Conservation (phyloP, 2,888 invertebrate species). For the Drosophila subquinaria region DNA sequence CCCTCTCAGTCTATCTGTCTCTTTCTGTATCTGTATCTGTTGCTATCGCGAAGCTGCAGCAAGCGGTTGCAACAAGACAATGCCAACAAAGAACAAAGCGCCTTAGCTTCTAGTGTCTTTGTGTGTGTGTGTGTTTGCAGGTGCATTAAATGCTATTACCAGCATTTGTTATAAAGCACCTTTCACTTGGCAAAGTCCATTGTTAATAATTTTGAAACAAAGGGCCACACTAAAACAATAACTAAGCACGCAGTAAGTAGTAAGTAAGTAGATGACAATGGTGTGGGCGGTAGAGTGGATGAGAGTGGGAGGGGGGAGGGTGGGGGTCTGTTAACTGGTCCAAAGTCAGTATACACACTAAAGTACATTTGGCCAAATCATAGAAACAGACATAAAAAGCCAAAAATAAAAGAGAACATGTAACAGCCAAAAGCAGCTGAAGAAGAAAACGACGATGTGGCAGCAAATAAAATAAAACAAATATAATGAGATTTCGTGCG, state of each 20-base stretch:
- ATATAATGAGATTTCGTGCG: slow-evolving; percentile 84
- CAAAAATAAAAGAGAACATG: slow-evolving; percentile 30
- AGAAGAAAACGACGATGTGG: slow-evolving; percentile 62
- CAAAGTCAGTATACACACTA: slow-evolving; percentile 48
- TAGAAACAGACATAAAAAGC: slow-evolving; percentile 53
- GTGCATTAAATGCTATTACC: slow-evolving; percentile 80
- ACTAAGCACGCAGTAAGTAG: slow-evolving; percentile 79
- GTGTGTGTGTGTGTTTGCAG: slow-evolving; percentile 52
- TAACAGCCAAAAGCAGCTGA: slow-evolving; percentile 36
- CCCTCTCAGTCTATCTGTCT: neutral
- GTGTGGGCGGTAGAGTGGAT: neutral
- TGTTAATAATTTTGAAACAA: slow-evolving; percentile 79
- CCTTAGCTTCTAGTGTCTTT: slow-evolving; percentile 44
- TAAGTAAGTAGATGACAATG: slow-evolving; percentile 79
- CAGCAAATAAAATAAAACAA: slow-evolving; percentile 79
- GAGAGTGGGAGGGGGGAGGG: neutral
- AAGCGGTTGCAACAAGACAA: slow-evolving; percentile 57
- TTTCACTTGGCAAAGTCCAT: slow-evolving; percentile 65
- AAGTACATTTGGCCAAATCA: slow-evolving; percentile 58
- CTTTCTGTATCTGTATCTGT: neutral
- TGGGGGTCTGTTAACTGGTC: slow-evolving; percentile 28
- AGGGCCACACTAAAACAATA: slow-evolving; percentile 80
- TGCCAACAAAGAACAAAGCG: slow-evolving; percentile 62
- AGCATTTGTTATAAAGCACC: slow-evolving; percentile 44
- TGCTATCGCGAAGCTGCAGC: slow-evolving; percentile 22